Evolutionary conservation across 2,888 invertebrate genomes (phyloP).

Genomic region (Ennomos fuscantarius): DNA sequence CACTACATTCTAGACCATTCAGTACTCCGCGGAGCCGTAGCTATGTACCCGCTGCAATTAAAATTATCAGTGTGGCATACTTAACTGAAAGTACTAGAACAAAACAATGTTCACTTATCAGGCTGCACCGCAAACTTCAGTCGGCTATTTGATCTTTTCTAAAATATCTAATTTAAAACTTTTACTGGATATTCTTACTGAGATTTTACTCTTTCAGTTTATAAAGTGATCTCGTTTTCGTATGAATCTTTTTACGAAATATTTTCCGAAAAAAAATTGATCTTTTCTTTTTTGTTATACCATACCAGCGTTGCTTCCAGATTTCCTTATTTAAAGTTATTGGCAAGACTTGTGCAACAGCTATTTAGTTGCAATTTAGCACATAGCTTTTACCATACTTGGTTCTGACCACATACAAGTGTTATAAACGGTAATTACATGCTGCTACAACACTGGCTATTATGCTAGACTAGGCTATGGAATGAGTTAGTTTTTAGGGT

Average conservation of each 20-base stretch:
- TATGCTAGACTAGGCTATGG: background rate
- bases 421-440: slow-evolving; percentile 15
- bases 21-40: background rate
- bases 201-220: too few relatives aligned
- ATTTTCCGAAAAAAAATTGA: background rate
- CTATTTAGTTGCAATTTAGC: slow-evolving; percentile 19
- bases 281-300: too few relatives aligned
- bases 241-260: background rate
- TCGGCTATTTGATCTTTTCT: too few relatives aligned
- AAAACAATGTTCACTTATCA: too few relatives aligned
- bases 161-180: too few relatives aligned
- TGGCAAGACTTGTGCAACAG: slow-evolving; percentile 13
- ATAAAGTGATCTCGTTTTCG: background rate
- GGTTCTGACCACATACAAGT: slow-evolving; percentile 10
- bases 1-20: slow-evolving; percentile 45
- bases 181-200: too few relatives aligned
- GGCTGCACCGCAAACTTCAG: too few relatives aligned
- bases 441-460: slow-evolving; percentile 11
- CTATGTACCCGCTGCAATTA: slow-evolving; percentile 1
- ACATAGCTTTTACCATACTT: slow-evolving; percentile 8
- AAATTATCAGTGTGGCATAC: background rate
- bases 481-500: background rate
- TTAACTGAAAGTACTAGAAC: background rate
- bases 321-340: background rate
- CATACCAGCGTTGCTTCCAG: background rate